Conservation (phyloP, 2,113 vertebrate genomes). For the Platanista minor region DNA sequence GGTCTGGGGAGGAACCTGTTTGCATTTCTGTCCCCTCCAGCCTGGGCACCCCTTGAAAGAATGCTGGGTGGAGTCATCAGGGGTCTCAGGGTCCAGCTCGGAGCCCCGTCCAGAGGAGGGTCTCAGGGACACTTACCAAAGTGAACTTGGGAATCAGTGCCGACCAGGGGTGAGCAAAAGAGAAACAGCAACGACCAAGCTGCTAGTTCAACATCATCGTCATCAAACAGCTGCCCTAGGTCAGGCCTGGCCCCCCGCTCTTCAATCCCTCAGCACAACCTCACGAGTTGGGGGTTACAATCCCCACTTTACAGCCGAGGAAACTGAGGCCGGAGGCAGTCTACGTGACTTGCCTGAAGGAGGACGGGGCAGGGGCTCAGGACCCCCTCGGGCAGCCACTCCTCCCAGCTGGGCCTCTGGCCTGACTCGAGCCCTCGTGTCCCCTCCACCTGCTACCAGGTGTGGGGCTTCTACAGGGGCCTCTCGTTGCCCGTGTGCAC, state of each 20-base stretch:
- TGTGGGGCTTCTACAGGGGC: constrained; percentile 87
- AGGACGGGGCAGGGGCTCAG: not conserved
- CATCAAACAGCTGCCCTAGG: rapidly evolving
- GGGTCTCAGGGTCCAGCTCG: not conserved
- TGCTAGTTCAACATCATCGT: rapidly evolving
- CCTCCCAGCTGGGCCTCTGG: not conserved
- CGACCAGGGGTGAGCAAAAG: rapidly evolving
- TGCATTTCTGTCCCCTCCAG: not conserved
- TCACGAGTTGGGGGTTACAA: rapidly evolving
- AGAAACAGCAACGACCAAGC: rapidly evolving
- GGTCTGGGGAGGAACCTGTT: not conserved
- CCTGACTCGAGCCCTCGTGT: not conserved
- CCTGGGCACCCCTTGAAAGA: too few species aligned
- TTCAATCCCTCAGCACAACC: not conserved
- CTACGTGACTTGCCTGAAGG: rapidly evolving
- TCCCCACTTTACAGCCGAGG: not conserved
- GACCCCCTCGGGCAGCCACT: rapidly evolving
- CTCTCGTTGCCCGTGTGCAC: constrained; percentile 84
- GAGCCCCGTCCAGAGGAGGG: not conserved
- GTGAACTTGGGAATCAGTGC: not conserved
- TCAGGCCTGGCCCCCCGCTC: not conserved
- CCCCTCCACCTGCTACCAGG: constrained; percentile 44
- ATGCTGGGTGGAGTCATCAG: not conserved
- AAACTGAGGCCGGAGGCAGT: not conserved
- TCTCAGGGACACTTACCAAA: too few species aligned